Conservation (phyloP, 2,888 invertebrate genomes). For the Willowsia nigromaculata region DNA sequence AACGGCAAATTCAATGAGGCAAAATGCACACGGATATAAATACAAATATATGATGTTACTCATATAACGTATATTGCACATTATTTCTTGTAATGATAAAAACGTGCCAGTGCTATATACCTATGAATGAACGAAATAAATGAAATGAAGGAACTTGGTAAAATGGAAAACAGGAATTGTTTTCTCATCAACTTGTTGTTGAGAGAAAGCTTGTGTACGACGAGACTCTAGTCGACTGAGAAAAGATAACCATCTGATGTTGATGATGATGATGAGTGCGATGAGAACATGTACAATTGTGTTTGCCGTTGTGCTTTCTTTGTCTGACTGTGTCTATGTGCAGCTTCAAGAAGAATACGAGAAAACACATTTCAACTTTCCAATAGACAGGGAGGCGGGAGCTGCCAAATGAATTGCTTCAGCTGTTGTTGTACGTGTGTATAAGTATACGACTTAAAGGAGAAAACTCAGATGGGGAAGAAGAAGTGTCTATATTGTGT, state of each 20-base stretch:
- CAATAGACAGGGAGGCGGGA: conserved; percentile 2
- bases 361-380: conserved; percentile 17
- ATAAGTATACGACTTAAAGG: background rate
- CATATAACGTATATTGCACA: background rate
- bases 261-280: background rate
- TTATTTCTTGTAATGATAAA: background rate
- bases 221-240: background rate
- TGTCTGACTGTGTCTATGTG: background rate
- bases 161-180: conserved; percentile 49
- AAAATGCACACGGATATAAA: conserved; percentile 15
- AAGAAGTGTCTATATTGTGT: background rate
- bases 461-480: no score
- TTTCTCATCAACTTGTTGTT: conserved; percentile 64
- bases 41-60: conserved; percentile 1
- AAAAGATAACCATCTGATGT: conserved; percentile 40
- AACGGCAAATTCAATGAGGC: conserved; percentile 56
- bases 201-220: background rate
- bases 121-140: background rate
- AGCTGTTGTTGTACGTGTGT: conserved; percentile 7
- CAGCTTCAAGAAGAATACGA: background rate
- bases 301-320: conserved; percentile 17
- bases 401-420: conserved; percentile 33
- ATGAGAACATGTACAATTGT: conserved; percentile 30
- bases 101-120: background rate
- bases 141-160: conserved; percentile 1